Evolutionary conservation across 1,140 invertebrate genomes (phyloP).

Genomic region (Macrocentrus cingulum): DNA sequence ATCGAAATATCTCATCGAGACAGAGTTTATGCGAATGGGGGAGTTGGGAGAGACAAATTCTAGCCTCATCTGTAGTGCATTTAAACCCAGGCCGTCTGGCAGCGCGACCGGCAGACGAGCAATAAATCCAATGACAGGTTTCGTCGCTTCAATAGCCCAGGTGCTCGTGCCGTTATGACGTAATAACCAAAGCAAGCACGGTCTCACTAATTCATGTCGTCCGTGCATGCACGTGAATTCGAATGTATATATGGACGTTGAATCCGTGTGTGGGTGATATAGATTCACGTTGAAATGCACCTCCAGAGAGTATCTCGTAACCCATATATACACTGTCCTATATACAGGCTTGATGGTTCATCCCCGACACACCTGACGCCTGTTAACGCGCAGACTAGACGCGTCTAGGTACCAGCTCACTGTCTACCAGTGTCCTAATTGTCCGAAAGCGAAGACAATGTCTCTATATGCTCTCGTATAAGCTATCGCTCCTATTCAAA

Average conservation of each 20-base stretch:
- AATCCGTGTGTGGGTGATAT: not conserved
- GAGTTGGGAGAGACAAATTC: too few relatives aligned
- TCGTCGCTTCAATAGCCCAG: conserved; percentile 18
- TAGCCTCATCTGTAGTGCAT: too few relatives aligned
- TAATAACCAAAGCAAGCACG: conserved; percentile 40
- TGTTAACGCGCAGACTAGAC: conserved; percentile 41
- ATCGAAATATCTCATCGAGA: not conserved
- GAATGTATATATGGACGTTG: conserved; percentile 7
- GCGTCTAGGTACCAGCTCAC: conserved; percentile 28
- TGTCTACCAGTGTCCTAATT: too few relatives aligned
- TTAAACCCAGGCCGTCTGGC: conserved; percentile 30
- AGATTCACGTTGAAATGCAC: conserved; percentile 8
- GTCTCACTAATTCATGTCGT: conserved; percentile 6
- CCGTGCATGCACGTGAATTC: not conserved
- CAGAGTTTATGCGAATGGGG: too few relatives aligned
- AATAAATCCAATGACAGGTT: conserved; percentile 48
- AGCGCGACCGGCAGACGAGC: conserved; percentile 29
- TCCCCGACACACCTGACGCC: conserved; percentile 39
- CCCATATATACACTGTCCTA: conserved; percentile 14
- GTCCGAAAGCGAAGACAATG: not conserved
- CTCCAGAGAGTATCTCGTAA: conserved; percentile 8
- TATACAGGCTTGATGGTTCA: conserved; percentile 34
- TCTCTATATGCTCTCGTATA: not conserved
- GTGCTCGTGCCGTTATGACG: conserved; percentile 41
- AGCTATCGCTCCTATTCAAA: not conserved